Base-by-base conservation (phyloP, 1,140 invertebrate genomes). In the Diachasma alloeum region DNA sequence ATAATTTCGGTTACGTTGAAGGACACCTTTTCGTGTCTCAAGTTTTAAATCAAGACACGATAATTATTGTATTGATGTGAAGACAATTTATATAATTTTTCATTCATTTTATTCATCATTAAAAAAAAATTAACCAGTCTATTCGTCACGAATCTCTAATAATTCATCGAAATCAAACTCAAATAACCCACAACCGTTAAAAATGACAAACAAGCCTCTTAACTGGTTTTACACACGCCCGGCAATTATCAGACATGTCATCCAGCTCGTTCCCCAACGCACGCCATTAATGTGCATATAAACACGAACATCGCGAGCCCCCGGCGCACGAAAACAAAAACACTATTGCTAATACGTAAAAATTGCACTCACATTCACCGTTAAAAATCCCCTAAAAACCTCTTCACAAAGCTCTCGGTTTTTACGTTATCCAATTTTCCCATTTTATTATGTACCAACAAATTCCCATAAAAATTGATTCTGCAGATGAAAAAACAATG, bases 231-330 rank as follows among this genome's bases (percentile, higher is more conserved):
- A 87, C 84, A 81, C 78, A 85, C 83, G 75, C 81, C 31, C 26
- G 79, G 83, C 85, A 89, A 89, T 89, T 89, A 89, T 87, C 86
- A 80, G 84, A 87, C 86, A 87, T 89, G 87, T 88, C 87, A 87
- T 83, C 63, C 83, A 86, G 85, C 74, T 88, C 85, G 83, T 85
- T 87, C 87, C 48, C 15, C 48, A 85, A 87, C 86, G 84, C 80
- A 86, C 83, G 87, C 83, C 79, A 82, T 87, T 86, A 86, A 84
- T 84, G 83, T 74, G 78, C 79, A 71, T 82, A 86, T 84, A 88
- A 87, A 85, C 76, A 76, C 81, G 83, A 84, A 85, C 31, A 59
- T 59, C 48, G 6, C 15, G 15, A 53, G 15, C 48, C 17, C n/a
- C 48, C 15, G 15, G 48, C 48, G 48, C 6, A 74, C 22, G 15